A percentile compares a stretch with the other conserved stretches of the same genome.
These are phyloP conservation scores for Charadrius vociferus DNA, from an alignment of 2,113 vertebrate genomes.

Conservation along the genomic window DNA sequence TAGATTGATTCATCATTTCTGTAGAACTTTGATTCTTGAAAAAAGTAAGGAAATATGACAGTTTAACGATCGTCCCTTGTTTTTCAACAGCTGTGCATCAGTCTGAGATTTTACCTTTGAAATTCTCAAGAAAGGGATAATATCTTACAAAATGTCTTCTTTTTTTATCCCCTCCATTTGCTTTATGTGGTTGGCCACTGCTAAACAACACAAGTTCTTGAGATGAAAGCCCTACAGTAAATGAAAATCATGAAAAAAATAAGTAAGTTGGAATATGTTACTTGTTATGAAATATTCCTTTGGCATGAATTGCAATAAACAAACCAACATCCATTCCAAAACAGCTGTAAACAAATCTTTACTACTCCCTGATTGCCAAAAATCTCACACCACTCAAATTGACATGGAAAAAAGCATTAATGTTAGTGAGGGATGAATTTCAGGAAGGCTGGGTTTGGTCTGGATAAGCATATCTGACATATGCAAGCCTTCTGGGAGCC, in stretches of 20 bases:
- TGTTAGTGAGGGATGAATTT: conserved; percentile 21
- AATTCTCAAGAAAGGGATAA: neutral
- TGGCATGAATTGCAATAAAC: conserved; percentile 30
- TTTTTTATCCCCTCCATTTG: neutral
- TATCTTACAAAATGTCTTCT: neutral
- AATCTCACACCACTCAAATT: conserved; percentile 4
- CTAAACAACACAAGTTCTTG: neutral
- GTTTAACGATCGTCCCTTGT: neutral
- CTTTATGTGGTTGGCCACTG: neutral
- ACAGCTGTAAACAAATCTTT: conserved; percentile 55
- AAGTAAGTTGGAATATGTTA: neutral
- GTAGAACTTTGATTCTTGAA: neutral
- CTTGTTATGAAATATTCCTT: conserved; percentile 36
- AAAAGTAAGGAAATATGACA: neutral
- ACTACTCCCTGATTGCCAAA: neutral
- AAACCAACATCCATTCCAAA: conserved; percentile 21
- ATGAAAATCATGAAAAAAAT: neutral
- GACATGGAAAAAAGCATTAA: conserved; percentile 50
- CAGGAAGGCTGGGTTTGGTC: conserved; percentile 52
- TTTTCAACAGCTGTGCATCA: neutral
- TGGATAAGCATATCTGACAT: conserved; percentile 53
- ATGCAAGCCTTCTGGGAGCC: conserved; percentile 26
- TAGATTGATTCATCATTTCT: neutral
- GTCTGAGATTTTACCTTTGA: neutral
- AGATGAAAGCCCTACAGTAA: neutral